Conservation (phyloP, 1,140 invertebrate species). For the Meloidogyne hapla region DNA sequence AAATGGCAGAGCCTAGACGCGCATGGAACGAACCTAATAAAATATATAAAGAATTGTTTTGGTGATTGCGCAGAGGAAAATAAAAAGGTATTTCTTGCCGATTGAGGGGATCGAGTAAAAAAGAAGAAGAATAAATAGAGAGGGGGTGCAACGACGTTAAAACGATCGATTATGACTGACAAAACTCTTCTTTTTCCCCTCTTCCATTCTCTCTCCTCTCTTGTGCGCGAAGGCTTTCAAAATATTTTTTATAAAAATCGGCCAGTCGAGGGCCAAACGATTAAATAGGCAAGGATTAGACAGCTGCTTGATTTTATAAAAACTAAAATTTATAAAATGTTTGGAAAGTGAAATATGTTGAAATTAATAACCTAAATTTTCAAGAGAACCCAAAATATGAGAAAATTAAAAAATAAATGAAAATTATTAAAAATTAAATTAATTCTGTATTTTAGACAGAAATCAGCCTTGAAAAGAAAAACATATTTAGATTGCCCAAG, state of each 20-base stretch:
- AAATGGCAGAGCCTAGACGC: neutral
- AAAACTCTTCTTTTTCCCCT: neutral
- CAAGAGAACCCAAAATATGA: too few species aligned
- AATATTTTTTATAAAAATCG: neutral
- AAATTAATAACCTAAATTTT: too few species aligned
- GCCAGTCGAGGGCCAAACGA: neutral
- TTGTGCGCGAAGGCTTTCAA: conserved; percentile 13
- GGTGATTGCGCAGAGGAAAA: neutral
- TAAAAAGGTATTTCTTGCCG: neutral
- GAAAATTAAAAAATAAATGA: too few species aligned
- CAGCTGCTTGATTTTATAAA: too few species aligned
- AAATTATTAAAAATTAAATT: too few species aligned
- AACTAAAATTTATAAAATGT: too few species aligned
- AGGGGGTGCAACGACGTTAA: neutral
- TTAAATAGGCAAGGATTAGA: neutral
- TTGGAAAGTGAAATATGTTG: too few species aligned
- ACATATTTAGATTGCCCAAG: too few species aligned
- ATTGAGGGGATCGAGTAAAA: neutral
- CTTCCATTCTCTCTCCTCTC: neutral
- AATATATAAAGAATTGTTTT: too few species aligned
- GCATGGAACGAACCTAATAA: too few species aligned
- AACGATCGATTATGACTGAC: conserved; percentile 11
- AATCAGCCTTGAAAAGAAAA: too few species aligned
- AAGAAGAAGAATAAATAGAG: neutral
- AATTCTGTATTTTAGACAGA: too few species aligned